Percentiles rank a stretch among this genome's conserved stretches.
Evolutionary conservation across 2,797 vertebrate genomes (phyloP).

Genomic region (Decapterus maruadsi): DNA sequence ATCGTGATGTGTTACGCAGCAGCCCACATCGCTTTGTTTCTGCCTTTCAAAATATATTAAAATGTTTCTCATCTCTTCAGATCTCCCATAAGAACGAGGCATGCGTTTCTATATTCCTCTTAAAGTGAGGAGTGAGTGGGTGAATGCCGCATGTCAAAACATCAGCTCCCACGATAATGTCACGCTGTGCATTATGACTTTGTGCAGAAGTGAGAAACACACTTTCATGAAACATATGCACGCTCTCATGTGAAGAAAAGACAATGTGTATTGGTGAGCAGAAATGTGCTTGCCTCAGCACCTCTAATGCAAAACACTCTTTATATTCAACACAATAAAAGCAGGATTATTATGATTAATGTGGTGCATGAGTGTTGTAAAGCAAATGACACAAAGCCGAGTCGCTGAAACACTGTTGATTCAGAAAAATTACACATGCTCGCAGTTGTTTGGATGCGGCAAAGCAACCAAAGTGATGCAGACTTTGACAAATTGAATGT

Average conservation of each 20-base stretch:
- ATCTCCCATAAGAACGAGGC: conserved; percentile 32
- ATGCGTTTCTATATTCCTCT: conserved; percentile 2
- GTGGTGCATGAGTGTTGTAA: conserved; percentile 54
- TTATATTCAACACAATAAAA: conserved; percentile 57
- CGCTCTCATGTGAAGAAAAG: conserved; percentile 48
- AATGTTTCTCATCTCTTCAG: conserved; percentile 28
- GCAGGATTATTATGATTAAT: conserved; percentile 76
- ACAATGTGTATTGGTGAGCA: conserved; percentile 40
- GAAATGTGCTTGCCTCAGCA: conserved; percentile 62
- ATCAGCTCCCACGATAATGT: conserved; percentile 34
- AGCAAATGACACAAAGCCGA: conserved; percentile 56
- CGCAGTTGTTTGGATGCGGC: conserved; percentile 46
- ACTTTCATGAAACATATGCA: conserved; percentile 35
- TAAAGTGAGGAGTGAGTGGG: conserved; percentile 15
- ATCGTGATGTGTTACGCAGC: conserved; percentile 17
- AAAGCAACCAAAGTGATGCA: conserved; percentile 54
- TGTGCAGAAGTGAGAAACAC: conserved; percentile 9
- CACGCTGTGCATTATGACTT: conserved; percentile 5
- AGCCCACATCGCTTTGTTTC: background rate
- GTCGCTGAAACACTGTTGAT: conserved; percentile 52
- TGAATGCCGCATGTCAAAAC: conserved; percentile 36
- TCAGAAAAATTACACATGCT: conserved; percentile 60
- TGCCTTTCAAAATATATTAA: conserved; percentile 50
- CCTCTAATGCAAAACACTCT: conserved; percentile 42
- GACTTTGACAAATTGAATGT: conserved; percentile 57